A percentile compares a stretch with the other conserved stretches of the same genome.
phyloP scores from a whole-genome alignment of 2,113 vertebrate species.

The Platichthys flesus region DNA sequence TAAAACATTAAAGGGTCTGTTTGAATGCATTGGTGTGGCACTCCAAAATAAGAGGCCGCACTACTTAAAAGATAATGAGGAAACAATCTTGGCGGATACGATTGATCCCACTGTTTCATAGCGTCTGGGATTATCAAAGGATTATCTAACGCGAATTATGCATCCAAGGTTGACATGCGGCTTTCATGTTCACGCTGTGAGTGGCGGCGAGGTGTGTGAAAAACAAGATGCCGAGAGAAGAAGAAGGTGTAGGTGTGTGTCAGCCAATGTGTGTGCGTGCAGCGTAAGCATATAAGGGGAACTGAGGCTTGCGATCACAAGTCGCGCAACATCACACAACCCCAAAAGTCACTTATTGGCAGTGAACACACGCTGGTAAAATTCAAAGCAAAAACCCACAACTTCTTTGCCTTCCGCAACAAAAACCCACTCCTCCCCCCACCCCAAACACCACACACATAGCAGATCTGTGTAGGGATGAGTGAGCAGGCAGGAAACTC shows the following conservation, averaged over 20 bases:
- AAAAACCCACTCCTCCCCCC: background rate
- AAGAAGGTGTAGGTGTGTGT: constrained; percentile 1
- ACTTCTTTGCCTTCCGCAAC: constrained; percentile 6
- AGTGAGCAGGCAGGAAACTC: constrained; percentile 18
- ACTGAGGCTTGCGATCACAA: constrained; percentile 16
- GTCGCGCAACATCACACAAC: constrained; percentile 32
- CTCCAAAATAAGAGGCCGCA: constrained; percentile 60
- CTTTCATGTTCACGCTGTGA: constrained; percentile 71
- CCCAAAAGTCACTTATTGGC: constrained; percentile 53
- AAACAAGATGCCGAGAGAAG: constrained; percentile 11
- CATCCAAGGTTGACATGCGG: constrained; percentile 65
- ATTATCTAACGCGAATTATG: constrained; percentile 81
- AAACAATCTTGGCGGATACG: constrained; percentile 72
- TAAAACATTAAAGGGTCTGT: constrained; percentile 61
- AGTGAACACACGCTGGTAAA: constrained; percentile 29
- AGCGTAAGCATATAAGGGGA: background rate
- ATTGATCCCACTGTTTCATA: constrained; percentile 77
- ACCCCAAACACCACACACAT: background rate
- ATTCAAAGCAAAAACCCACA: constrained; percentile 32
- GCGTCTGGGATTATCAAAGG: constrained; percentile 79
- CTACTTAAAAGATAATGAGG: constrained; percentile 79
- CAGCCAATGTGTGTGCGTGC: background rate
- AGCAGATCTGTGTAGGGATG: constrained; percentile 25
- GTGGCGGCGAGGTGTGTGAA: constrained; percentile 40
- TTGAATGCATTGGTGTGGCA: constrained; percentile 55